Conservation (phyloP, 1,140 invertebrate genomes). For the Drosophila prosaltans region DNA sequence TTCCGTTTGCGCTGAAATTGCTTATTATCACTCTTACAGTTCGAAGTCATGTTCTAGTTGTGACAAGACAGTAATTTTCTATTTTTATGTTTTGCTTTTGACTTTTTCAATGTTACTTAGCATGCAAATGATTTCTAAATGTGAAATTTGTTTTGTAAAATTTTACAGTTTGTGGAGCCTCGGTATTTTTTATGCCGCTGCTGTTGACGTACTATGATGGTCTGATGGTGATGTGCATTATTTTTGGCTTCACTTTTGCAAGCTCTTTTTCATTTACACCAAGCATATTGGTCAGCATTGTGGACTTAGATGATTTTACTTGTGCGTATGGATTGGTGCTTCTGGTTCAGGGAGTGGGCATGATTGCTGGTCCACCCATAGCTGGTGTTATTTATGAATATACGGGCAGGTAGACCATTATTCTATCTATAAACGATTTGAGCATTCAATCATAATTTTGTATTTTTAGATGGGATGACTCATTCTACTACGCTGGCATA, state of each 20-base stretch:
- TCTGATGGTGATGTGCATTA: constrained; percentile 85
- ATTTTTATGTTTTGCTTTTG: no score
- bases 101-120: no score
- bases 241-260: constrained; percentile 93
- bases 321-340: constrained; percentile 94
- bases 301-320: constrained; percentile 88
- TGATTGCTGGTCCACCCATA: constrained; percentile 86
- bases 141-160: no score
- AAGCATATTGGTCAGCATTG: constrained; percentile 88
- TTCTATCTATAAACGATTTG: not conserved
- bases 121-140: no score
- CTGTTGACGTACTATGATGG: constrained; percentile 86
- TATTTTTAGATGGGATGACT: constrained; percentile 73
- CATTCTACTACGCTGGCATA: constrained; percentile 93
- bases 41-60: no score
- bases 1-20: no score
- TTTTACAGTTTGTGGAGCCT: constrained; percentile 87
- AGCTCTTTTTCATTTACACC: constrained; percentile 95
- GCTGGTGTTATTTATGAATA: constrained; percentile 84
- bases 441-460: not conserved
- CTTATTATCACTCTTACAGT: no score
- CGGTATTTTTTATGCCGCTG: constrained; percentile 89
- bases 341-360: constrained; percentile 91
- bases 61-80: no score
- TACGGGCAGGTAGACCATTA: constrained; percentile 56